Evolutionary conservation across 53 echinoderm and acorn worm genomes (phyloP).

Genomic region (Actinopyga echinites): DNA sequence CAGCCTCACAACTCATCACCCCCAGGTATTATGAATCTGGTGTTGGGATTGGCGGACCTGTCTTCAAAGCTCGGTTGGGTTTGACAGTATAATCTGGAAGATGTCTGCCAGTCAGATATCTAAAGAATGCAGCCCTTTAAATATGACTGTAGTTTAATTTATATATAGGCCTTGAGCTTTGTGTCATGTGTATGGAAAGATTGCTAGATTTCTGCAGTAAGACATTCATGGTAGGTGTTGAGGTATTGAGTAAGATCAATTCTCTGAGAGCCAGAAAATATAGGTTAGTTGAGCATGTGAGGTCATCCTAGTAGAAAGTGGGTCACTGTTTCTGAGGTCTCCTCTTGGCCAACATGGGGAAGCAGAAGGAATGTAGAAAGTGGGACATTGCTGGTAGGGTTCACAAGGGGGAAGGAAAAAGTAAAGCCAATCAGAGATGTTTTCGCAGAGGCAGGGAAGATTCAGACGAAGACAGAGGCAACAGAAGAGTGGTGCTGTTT

Average conservation of each 20-base stretch:
- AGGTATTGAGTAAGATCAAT: slow-evolving; percentile 12
- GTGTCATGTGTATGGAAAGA: slow-evolving; percentile 15
- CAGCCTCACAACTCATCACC: too few species aligned
- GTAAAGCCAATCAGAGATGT: too few species aligned
- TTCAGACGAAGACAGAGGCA: too few species aligned
- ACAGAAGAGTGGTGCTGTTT: too few species aligned
- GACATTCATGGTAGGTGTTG: slow-evolving; percentile 30
- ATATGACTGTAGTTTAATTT: slow-evolving; percentile 42
- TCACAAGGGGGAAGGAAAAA: background rate
- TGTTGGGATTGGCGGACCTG: too few species aligned
- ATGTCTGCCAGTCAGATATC: background rate
- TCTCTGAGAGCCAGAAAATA: slow-evolving; percentile 9
- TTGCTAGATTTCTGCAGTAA: slow-evolving; percentile 28
- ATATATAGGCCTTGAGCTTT: slow-evolving; percentile 34
- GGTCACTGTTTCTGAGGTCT: slow-evolving; percentile 21
- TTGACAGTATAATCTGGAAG: too few species aligned
- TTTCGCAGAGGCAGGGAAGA: too few species aligned
- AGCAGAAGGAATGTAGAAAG: background rate
- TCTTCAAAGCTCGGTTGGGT: too few species aligned
- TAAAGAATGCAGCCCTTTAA: slow-evolving; percentile 27
- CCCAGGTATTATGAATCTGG: too few species aligned
- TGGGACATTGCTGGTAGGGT: slow-evolving; percentile 14
- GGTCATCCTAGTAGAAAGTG: slow-evolving; percentile 27
- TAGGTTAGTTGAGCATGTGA: slow-evolving; percentile 40
- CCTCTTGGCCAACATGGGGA: slow-evolving; percentile 1